Evolutionary conservation across 2,888 invertebrate genomes (phyloP).

Genomic region (Digitonthophagus gazella): DNA sequence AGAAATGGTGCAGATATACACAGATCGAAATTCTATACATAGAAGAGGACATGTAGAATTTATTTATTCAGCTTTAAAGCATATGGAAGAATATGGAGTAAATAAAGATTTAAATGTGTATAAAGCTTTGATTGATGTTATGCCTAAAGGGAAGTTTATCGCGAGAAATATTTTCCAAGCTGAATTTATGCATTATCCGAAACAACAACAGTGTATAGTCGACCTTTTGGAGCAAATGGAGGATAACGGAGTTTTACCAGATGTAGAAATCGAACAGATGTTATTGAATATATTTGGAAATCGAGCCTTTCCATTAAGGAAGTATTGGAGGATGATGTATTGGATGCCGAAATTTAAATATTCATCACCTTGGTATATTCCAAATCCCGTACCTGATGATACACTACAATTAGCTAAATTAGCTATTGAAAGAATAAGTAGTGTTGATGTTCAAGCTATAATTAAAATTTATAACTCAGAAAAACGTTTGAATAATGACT

Average conservation of each 20-base stretch:
- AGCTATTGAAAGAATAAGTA: conserved; percentile 80
- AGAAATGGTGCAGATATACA: conserved; percentile 72
- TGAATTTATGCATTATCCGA: conserved; percentile 91
- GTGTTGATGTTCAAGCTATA: conserved; percentile 72
- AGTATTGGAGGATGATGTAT: conserved; percentile 80
- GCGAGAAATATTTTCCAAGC: conserved; percentile 79
- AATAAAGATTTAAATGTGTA: conserved; percentile 83
- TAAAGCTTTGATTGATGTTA: conserved; percentile 77
- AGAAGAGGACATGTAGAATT: conserved; percentile 91
- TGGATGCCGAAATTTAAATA: conserved; percentile 95
- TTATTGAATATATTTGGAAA: conserved; percentile 82
- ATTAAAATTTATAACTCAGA: conserved; percentile 56
- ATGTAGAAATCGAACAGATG: conserved; percentile 81
- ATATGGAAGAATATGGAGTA: conserved; percentile 88
- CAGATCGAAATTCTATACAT: conserved; percentile 60
- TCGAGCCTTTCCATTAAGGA: conserved; percentile 68
- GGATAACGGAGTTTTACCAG: conserved; percentile 86
- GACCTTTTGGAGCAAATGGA: conserved; percentile 94
- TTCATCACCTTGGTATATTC: conserved; percentile 81
- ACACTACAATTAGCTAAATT: conserved; percentile 74
- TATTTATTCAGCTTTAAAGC: conserved; percentile 82
- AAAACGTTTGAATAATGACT: conserved; percentile 59
- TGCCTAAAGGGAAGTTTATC: conserved; percentile 87
- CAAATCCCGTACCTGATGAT: conserved; percentile 73
- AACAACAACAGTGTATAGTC: conserved; percentile 91